These are phyloP conservation scores for Aurelia sp. DNA, from an alignment of 30 jellyfish, hydroid and myxozoan genomes.

Conservation along the genomic window DNA sequence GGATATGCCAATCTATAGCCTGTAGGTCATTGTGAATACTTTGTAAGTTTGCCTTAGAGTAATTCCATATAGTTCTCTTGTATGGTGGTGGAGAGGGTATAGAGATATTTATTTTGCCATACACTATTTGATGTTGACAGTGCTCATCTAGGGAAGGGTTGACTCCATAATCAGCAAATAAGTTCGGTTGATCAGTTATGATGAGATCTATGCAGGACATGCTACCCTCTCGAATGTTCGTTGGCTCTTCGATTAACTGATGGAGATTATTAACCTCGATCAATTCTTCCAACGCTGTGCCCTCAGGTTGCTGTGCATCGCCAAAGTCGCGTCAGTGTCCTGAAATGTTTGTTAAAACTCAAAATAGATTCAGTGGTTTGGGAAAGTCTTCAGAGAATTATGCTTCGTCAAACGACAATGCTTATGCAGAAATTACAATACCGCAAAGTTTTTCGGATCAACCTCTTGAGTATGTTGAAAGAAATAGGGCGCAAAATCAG, in stretches of 20 bases:
- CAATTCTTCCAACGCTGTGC: constrained; percentile 16
- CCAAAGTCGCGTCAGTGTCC: too few relatives aligned
- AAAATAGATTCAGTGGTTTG: too few relatives aligned
- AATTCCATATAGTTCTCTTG: constrained; percentile 11
- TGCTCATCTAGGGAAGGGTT: constrained; percentile 17
- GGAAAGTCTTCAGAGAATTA: too few relatives aligned
- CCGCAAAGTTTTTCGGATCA: too few relatives aligned
- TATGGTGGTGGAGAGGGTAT: constrained; percentile 16
- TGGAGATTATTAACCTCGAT: constrained; percentile 25
- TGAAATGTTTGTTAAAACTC: too few relatives aligned
- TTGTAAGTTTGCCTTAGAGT: background rate
- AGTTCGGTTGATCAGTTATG: constrained; percentile 14
- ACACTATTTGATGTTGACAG: constrained; percentile 28
- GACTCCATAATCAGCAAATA: constrained; percentile 5
- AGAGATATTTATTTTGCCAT: constrained; percentile 17
- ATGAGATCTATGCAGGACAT: constrained; percentile 24
- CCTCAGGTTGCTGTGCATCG: constrained; percentile 8
- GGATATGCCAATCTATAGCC: constrained; percentile 32
- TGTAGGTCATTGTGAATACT: background rate
- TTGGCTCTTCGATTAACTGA: constrained; percentile 17
- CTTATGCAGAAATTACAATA: too few relatives aligned
- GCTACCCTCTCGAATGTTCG: constrained; percentile 5
- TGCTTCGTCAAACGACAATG: too few relatives aligned
- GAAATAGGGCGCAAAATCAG: too few relatives aligned
- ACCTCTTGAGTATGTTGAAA: too few relatives aligned